Conservation (phyloP, 2,888 invertebrate genomes). For the Phasia obesa region DNA sequence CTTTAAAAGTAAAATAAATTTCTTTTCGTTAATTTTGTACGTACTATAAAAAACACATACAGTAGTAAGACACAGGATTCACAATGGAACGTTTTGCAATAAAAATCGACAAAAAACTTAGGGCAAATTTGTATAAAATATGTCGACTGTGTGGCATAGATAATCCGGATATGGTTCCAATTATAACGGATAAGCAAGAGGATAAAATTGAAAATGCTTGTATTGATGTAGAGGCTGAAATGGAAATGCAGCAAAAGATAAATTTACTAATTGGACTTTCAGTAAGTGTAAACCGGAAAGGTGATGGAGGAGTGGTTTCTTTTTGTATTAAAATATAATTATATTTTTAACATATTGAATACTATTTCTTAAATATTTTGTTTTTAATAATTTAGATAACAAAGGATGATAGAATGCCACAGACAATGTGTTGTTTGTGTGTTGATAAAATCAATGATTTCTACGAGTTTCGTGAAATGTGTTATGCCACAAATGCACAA, state of each 20-base stretch:
- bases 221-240: slow-evolving; percentile 76
- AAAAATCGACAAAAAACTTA: slow-evolving; percentile 81
- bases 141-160: slow-evolving; percentile 82
- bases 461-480: slow-evolving; percentile 85
- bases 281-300: slow-evolving; percentile 40
- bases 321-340: neutral
- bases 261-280: slow-evolving; percentile 71
- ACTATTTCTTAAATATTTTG: neutral
- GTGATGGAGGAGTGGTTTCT: neutral
- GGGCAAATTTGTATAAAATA: slow-evolving; percentile 81
- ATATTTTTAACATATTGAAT: neutral
- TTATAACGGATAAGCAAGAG: slow-evolving; percentile 73
- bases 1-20: slow-evolving; percentile 3
- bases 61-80: slow-evolving; percentile 44
- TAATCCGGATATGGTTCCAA: slow-evolving; percentile 79
- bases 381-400: slow-evolving; percentile 82
- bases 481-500: slow-evolving; percentile 83
- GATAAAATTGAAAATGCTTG: slow-evolving; percentile 71
- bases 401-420: slow-evolving; percentile 85
- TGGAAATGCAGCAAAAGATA: slow-evolving; percentile 79
- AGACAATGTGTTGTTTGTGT: slow-evolving; percentile 85
- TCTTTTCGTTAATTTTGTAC: slow-evolving; percentile 43
- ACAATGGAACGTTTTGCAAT: slow-evolving; percentile 78
- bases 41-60: slow-evolving; percentile 25
- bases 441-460: slow-evolving; percentile 86